Evolutionary conservation across 2,797 vertebrate genomes (phyloP).

Genomic region (Pantherophis alleghaniensis): DNA sequence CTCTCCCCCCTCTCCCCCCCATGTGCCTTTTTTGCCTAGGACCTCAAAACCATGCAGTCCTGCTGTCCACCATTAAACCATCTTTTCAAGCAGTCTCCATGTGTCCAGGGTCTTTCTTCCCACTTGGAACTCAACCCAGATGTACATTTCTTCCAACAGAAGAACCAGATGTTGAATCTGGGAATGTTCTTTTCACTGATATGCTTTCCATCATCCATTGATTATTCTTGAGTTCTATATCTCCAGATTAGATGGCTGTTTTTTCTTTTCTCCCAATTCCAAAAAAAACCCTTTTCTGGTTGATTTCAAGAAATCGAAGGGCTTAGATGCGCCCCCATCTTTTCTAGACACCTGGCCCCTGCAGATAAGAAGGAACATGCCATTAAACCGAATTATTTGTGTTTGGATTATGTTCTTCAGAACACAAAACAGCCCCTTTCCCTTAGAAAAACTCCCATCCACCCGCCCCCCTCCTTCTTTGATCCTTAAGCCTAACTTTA

Average conservation of each 20-base stretch:
- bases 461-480: conserved; percentile 55
- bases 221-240: not conserved
- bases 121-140: no score
- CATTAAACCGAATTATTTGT: not conserved
- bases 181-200: no score
- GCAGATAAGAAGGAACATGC: not conserved
- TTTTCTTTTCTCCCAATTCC: not conserved
- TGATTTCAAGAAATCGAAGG: not conserved
- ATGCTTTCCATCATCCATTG: not conserved
- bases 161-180: not conserved
- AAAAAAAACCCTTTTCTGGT: not conserved
- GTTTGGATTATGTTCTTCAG: conserved; percentile 7
- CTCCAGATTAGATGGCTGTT: not conserved
- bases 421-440: conserved; percentile 4
- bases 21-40: no score
- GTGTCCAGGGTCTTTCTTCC: no score
- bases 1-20: no score
- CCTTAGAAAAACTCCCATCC: conserved; percentile 20
- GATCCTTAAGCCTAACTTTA: conserved; percentile 58
- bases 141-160: no score
- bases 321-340: not conserved
- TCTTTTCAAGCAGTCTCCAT: no score
- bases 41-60: no score
- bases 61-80: no score
- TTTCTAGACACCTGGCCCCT: not conserved